These are phyloP conservation scores for Lasioglossum villosulum DNA, from an alignment of 2,888 invertebrate genomes.

Conservation along the genomic window DNA sequence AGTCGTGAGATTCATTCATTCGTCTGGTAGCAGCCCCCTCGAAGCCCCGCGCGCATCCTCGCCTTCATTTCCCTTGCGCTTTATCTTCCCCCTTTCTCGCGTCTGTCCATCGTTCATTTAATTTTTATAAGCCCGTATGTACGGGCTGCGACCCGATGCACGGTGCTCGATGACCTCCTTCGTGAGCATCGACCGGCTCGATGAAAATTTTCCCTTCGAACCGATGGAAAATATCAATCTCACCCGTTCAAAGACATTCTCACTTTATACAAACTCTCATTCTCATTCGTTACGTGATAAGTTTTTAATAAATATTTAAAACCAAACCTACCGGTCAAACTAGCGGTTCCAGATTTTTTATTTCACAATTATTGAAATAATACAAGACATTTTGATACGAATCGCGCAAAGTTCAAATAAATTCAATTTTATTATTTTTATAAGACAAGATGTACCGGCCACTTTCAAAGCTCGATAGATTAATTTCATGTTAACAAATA, in stretches of 20 bases:
- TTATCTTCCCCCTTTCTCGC: conserved; percentile 60
- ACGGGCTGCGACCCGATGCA: conserved; percentile 15
- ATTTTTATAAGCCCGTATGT: conserved; percentile 61
- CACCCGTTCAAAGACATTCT: neutral
- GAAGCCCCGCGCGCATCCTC: conserved; percentile 22
- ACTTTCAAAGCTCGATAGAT: too few species aligned
- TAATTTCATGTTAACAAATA: too few species aligned
- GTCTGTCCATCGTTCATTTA: conserved; percentile 58
- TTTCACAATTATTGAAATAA: too few species aligned
- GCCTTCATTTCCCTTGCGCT: conserved; percentile 60
- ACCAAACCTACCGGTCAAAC: too few species aligned
- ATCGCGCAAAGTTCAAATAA: too few species aligned
- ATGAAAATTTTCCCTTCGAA: neutral
- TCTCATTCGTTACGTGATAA: too few species aligned
- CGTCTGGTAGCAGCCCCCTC: conserved; percentile 57
- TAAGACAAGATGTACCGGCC: too few species aligned
- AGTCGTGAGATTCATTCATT: conserved; percentile 74
- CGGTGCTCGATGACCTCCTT: conserved; percentile 5
- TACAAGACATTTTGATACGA: too few species aligned
- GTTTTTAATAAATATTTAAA: too few species aligned
- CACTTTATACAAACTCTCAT: neutral
- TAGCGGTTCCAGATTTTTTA: too few species aligned
- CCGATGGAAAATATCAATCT: neutral
- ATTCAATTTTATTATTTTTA: too few species aligned
- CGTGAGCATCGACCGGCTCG: neutral